Evolutionary conservation across 2,797 vertebrate species (phyloP), one percentile per base, ranked within the genome.

Genomic region (Anguilla pacifica): DNA sequence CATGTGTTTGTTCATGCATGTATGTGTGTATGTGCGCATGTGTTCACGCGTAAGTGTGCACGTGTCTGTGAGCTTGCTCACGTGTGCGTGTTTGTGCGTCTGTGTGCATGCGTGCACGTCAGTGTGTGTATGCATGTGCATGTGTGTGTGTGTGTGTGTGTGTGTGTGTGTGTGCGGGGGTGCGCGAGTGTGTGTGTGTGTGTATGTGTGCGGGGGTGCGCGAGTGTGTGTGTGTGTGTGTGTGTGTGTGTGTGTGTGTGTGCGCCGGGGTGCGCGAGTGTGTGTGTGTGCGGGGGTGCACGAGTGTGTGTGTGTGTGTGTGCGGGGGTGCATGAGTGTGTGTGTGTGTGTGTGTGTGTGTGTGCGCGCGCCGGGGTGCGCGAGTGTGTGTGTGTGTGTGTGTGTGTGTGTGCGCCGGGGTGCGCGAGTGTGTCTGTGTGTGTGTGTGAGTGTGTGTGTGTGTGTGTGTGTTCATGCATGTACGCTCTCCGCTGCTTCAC

Each of bases 401-500:
- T 88, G 85, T 64, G 84, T 84, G 83, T 85, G 88, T 88, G 87
- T 57, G 83, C 22, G 35, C 19, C 13, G 1, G 6, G 83, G 67
- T 31, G 83, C 89, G 89, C 57, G n/a, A 79, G 84, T 88, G 85
- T 86, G 84, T 88, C 84, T 31, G 82, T 87, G 31, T 83, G 79
- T 46, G 59, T 67, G 77, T 88, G 85, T 64, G 84, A 83, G 83
- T 85, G 87, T 89, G 88, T 67, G 15, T 2, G 15, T n/a, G 74
- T 79, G 43, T 49, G 39, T 49, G 39, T 81, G 43, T 22, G 43
- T 81, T 5, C 22, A 1, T 49, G 43, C 19, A 9, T 49, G 39
- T 43, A 25, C 86, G 87, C 84, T 91, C 87, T 39, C 28, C 43
- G 88, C 88, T 88, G 87, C 88, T 89, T 83, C 82, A 79, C 86